phyloP scores from a whole-genome alignment of 2,888 invertebrate genomes.

The Agrotis clavis region DNA sequence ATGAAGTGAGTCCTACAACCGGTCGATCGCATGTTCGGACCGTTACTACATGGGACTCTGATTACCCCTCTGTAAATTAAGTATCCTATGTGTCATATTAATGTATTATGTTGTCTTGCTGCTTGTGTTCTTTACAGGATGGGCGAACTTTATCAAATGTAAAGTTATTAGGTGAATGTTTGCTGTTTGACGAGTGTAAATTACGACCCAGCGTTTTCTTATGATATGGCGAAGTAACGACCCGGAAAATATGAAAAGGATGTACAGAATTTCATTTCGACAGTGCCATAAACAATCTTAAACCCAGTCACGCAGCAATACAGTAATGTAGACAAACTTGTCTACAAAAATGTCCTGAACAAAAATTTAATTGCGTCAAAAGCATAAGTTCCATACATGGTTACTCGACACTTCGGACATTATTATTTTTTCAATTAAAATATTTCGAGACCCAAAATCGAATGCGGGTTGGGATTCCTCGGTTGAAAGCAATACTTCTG shows the following conservation, averaged over 20 bases:
- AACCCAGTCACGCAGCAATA: not conserved
- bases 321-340: constrained; percentile 4
- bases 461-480: constrained; percentile 56
- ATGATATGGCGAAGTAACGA: constrained; percentile 7
- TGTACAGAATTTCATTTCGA: not conserved
- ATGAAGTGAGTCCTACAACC: constrained; percentile 57
- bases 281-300: not conserved
- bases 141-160: constrained; percentile 48
- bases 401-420: constrained; percentile 37
- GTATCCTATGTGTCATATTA: constrained; percentile 50
- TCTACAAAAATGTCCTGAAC: constrained; percentile 22
- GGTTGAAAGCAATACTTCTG: constrained; percentile 67
- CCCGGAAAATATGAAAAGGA: constrained; percentile 18
- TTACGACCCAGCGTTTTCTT: constrained; percentile 15
- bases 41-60: constrained; percentile 50
- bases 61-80: constrained; percentile 54
- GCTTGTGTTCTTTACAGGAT: constrained; percentile 42
- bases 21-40: constrained; percentile 54
- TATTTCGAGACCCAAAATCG: constrained; percentile 51
- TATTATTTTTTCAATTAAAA: constrained; percentile 61
- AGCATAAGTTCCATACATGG: constrained; percentile 29
- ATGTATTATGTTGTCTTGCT: constrained; percentile 37
- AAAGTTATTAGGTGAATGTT: constrained; percentile 20
- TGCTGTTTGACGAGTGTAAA: constrained; percentile 5
- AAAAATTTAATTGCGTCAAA: constrained; percentile 31